These are phyloP conservation scores for Probaryconus sp. DNA, from an alignment of 1,140 invertebrate genomes.

Conservation along the genomic window DNA sequence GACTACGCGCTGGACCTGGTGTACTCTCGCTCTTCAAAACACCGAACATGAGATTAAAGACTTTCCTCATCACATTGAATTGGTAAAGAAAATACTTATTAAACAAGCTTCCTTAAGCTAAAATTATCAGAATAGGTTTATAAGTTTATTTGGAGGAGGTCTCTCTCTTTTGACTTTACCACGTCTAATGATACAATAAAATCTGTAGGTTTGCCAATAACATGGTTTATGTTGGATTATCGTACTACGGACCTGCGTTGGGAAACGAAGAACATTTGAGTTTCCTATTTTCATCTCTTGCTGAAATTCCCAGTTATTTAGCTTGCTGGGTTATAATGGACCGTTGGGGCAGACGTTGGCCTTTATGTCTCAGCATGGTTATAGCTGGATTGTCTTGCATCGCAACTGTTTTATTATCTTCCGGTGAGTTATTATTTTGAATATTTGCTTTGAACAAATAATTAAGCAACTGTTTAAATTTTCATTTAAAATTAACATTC, in stretches of 20 bases:
- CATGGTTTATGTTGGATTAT: slow-evolving; percentile 91
- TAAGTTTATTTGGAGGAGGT: too few relatives aligned
- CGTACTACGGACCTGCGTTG: slow-evolving; percentile 91
- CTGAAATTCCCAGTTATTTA: slow-evolving; percentile 91
- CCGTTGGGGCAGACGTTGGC: slow-evolving; percentile 89
- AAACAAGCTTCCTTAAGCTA: too few relatives aligned
- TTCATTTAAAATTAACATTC: not conserved
- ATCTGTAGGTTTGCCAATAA: slow-evolving; percentile 82
- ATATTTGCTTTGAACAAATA: not conserved
- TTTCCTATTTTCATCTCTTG: slow-evolving; percentile 89
- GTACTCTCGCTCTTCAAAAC: slow-evolving; percentile 87
- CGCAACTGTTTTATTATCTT: slow-evolving; percentile 87
- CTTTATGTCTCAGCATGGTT: slow-evolving; percentile 89
- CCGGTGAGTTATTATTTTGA: slow-evolving; percentile 77
- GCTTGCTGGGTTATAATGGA: slow-evolving; percentile 92
- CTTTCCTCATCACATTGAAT: slow-evolving; percentile 80
- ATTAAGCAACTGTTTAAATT: not conserved
- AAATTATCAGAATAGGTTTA: too few relatives aligned
- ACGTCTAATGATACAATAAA: slow-evolving; percentile 7
- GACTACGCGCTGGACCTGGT: slow-evolving; percentile 81
- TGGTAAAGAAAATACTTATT: slow-evolving; percentile 73
- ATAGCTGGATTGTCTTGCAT: slow-evolving; percentile 88
- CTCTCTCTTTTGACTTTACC: not conserved
- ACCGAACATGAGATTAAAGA: slow-evolving; percentile 90
- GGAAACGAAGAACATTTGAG: slow-evolving; percentile 91